These are phyloP conservation scores for Cliona cf. orientalis DNA, from an alignment of 37 sponge, comb jelly and placozoan genomes.

Conservation along the genomic window DNA sequence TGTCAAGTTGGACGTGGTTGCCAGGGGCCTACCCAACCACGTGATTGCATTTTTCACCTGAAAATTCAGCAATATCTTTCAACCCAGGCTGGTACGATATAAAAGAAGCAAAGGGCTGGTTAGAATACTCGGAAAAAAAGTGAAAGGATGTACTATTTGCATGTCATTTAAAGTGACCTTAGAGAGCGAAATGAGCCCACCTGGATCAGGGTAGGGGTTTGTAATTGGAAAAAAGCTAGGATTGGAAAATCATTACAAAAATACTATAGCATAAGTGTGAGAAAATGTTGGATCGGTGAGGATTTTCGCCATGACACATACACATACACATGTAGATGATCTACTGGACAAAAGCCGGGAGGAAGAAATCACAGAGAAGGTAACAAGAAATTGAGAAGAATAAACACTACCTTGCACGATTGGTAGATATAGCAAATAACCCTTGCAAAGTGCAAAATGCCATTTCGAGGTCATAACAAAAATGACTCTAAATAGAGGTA, in stretches of 20 bases:
- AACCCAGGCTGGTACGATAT: neutral
- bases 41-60: neutral
- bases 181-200: neutral
- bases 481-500: conserved; percentile 49
- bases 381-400: neutral
- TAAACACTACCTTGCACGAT: neutral
- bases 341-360: neutral
- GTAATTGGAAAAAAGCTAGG: neutral
- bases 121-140: neutral
- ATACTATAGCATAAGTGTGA: neutral
- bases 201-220: neutral
- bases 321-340: too few relatives aligned
- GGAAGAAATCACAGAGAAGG: neutral
- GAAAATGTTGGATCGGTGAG: neutral
- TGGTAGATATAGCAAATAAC: neutral
- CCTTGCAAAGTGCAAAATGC: neutral
- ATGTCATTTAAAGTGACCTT: neutral
- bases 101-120: neutral
- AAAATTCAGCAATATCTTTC: neutral
- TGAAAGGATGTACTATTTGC: neutral
- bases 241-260: neutral
- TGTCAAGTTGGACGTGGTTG: neutral
- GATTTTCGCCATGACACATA: neutral
- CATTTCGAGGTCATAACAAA: neutral
- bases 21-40: neutral